Evolutionary conservation across 2,797 vertebrate genomes (phyloP), one percentile per base, ranked within the genome.

Genomic region (Tapera naevia): DNA sequence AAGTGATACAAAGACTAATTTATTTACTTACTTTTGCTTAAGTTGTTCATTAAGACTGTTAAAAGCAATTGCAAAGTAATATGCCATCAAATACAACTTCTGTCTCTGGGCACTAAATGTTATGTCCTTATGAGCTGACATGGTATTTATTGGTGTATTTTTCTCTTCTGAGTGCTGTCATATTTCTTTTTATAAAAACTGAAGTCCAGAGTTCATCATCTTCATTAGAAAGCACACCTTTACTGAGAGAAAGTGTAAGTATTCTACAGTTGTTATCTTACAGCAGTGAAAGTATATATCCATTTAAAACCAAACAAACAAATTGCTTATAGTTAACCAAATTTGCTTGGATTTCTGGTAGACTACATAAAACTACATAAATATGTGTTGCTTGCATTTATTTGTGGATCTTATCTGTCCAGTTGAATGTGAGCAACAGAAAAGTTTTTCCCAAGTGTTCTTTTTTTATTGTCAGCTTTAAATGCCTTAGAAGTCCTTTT

Each of bases 101-200:
- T 58, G 19, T 74, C 35, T 88, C 41, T 88, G 48, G 23, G 86
- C 3, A 9, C 37, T 79, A 48, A 80, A 69, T 57, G 9, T 86
- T 89, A 41, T 3, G 11, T 51, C 30, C 5, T 58, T 45, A 10
- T 62, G 41, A 89, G 27, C 43, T 95, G 80, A 91, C 71, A 10
- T 93, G 79, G 17, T 94, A 72, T 71, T 93, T 83, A 85, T 74
- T 92, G 54, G 37, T 88, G n/a, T 96, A 45, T 95, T 80, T 91
- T 97, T 97, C 94, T 93, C 73, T 97, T 97, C 96, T 70, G 96
- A 99, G 99, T 91, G 98, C 98, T 33, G 92, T 99, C 93, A 98
- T 99, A 92, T 99, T 99, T 97, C 97, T 99, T 97, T 99, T 98
- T 96, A 98, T 99, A 97, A 99, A 98, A 98, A 98, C 97, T 5